Base-by-base conservation (phyloP, 2,888 invertebrate species). In the Dryocosmus kuriphilus region DNA sequence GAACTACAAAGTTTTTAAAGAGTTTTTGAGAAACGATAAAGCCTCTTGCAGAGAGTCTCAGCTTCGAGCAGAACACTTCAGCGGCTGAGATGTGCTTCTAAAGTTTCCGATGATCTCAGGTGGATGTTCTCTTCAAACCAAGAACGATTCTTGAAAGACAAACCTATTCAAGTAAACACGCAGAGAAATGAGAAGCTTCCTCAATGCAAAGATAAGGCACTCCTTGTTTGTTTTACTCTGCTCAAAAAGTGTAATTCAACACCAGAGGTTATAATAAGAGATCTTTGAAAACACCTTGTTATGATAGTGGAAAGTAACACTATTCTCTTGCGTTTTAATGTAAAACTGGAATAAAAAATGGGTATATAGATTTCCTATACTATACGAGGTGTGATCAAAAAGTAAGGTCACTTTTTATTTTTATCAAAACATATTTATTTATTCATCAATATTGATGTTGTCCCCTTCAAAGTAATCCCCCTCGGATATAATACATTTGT, bases 31-130 rank as follows among this genome's bases (percentile, higher is more conserved):
- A n/a, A 51, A 51, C 51, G n/a, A 51, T 51, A 51, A 51, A 51
- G 14, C 51, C n/a, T 51, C 51, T 51, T 51, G n/a, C 8, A 2
- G n/a, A 51, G 51, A 51, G 7, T 51, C n/a, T 19, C n/a, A n/a
- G 51, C 51, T 51, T 51, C 51, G n/a, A n/a, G 60, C 24, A 63
- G 32, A 63, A 63, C n/a, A 19, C 62, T 32, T 63, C 30, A 63
- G 30, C 35, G 62, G n/a, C 62, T 32, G 62, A 63, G 35, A 63
- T 63, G 60, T 60, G 35, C 62, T 63, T 63, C 27, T 27, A 35
- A 63, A 63, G 62, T 63, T 63, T 63, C 35, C 62, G 30, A 63
- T 63, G 62, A 63, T 63, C 27, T 63, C 62, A 32, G 62, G 62
- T 63, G 35, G 30, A 35, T 63, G 62, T 63, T 32, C 62, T 32